Percentiles rank a stretch among this genome's conserved stretches.
Evolutionary conservation across 2,888 invertebrate genomes (phyloP).

Genomic region (Scaptomyza reducta): DNA sequence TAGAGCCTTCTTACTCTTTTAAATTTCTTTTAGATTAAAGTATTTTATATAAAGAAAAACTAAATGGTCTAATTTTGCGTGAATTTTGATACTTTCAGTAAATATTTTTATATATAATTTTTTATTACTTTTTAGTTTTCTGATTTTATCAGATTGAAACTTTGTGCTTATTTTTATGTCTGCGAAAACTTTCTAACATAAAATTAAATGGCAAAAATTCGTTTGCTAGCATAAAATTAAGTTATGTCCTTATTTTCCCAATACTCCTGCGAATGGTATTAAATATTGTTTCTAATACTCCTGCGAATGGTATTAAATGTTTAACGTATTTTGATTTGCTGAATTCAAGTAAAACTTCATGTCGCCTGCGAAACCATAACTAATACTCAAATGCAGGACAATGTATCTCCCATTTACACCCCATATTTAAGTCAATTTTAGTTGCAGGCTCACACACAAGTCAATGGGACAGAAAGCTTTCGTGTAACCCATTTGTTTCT

Average conservation of each 20-base stretch:
- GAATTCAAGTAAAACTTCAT: neutral
- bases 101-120: neutral
- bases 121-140: neutral
- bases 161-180: neutral
- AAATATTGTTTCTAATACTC: neutral
- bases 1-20: too few species aligned
- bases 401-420: neutral
- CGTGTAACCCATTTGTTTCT: slow-evolving; percentile 12
- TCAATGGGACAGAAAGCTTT: neutral
- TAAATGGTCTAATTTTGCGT: too few species aligned
- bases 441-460: neutral
- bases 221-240: neutral
- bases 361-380: neutral
- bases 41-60: neutral
- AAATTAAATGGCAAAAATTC: neutral
- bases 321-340: neutral
- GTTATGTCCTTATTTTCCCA: neutral
- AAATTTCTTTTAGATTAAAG: neutral
- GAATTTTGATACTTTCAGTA: too few species aligned
- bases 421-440: slow-evolving; percentile 1
- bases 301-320: neutral
- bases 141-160: neutral
- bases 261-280: neutral
- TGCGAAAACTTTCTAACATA: neutral
- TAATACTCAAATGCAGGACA: neutral